Conservation (phyloP, 1,140 invertebrate genomes). For the Drosophila virilis region DNA sequence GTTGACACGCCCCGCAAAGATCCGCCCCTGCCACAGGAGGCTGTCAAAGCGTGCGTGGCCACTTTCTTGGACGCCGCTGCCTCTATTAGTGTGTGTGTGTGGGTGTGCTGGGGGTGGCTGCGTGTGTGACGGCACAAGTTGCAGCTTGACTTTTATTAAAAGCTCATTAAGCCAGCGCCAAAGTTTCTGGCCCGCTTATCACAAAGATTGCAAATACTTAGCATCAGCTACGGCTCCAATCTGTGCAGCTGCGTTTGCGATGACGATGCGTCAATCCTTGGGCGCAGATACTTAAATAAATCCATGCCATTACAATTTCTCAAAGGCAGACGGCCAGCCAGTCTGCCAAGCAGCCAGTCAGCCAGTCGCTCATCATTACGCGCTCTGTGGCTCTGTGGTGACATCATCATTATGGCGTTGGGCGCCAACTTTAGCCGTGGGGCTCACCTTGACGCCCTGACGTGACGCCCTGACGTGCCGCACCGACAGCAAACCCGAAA, state of each 20-base stretch:
- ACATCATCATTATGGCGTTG: constrained; percentile 73
- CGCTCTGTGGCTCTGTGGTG: constrained; percentile 45
- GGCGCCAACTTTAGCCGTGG: constrained; percentile 17
- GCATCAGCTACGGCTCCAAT: constrained; percentile 3
- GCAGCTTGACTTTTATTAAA: constrained; percentile 79
- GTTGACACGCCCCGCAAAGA: not conserved
- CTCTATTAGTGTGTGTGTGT: too few species aligned
- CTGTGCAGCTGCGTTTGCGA: constrained; percentile 11
- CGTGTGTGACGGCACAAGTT: constrained; percentile 39
- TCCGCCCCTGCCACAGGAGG: not conserved
- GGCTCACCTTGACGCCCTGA: constrained; percentile 48
- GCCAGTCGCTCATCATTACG: not conserved
- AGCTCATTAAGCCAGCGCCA: constrained; percentile 73
- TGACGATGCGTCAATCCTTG: constrained; percentile 19
- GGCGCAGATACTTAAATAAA: constrained; percentile 59
- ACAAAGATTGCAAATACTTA: constrained; percentile 24
- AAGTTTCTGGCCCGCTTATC: constrained; percentile 60
- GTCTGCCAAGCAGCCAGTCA: constrained; percentile 18
- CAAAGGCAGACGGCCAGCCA: constrained; percentile 4
- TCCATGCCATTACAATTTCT: constrained; percentile 40
- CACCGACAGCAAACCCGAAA: constrained; percentile 51
- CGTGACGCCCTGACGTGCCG: constrained; percentile 34
- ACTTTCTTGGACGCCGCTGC: constrained; percentile 27
- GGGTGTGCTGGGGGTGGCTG: not conserved
- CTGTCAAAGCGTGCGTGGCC: constrained; percentile 53